Evolutionary conservation across 2,888 invertebrate genomes (phyloP), one percentile per base, ranked within the genome.

Genomic region (Agriopis aurantiaria): DNA sequence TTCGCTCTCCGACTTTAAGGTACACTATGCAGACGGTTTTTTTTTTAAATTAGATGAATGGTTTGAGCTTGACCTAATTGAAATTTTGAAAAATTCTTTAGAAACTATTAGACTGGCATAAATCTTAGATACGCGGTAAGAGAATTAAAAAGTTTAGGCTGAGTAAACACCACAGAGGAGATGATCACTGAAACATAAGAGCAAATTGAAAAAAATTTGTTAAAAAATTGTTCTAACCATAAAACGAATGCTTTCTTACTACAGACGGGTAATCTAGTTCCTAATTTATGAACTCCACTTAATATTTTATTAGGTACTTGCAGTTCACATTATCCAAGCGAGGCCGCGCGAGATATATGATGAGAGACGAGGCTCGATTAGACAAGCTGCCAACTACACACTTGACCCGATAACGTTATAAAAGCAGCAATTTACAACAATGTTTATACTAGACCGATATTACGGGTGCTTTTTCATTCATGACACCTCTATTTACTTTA

Each of bases 1-100:
- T 2, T 98, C 98, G 8, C 95, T 99, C 11, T 98, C 45, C 8
- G 58, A 58, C 58, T 58, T 58, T 46, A 58, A 58, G 58, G 58
- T 58, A 58, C 10, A 4, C 7, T 0, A 8, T 23, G 14, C 14
- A 49, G 14, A 14, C 9, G 43, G 43, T 43, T 33, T 33, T 33
- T 33, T 33, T 3, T n/a, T n/a, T n/a, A n/a, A n/a, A n/a, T n/a
- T n/a, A n/a, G n/a, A n/a, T n/a, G n/a, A n/a, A n/a, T n/a, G n/a
- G n/a, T n/a, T n/a, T n/a, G n/a, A n/a, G n/a, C n/a, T n/a, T n/a
- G n/a, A n/a, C n/a, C n/a, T n/a, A n/a, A n/a, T 5, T 5, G 33
- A 33, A 33, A 33, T 33, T 33, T 33, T 0, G 5, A 33, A 33
- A 33, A 33, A 33, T 33, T 3, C 5, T 33, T 33, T 4, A 0